Base-by-base conservation (phyloP, 92 coral and sea anemone genomes). In the Micromussa lordhowensis region DNA sequence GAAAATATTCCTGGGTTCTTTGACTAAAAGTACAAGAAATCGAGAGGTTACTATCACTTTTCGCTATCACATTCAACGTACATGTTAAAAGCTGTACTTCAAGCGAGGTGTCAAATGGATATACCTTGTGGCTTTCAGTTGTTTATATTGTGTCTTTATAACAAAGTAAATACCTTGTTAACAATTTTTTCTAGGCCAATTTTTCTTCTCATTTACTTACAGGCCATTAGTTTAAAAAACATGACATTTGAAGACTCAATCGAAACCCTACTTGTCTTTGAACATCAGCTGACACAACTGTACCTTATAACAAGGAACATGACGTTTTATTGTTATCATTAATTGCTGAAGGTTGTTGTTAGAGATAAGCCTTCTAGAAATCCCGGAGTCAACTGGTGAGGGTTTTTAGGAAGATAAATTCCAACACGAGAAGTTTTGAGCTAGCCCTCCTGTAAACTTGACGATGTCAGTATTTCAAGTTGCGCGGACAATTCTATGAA, bases 331-430 rank as follows among this genome's bases (percentile, higher is more conserved):
- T 26, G 36, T 7, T 19, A 76, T 6, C 49, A 11, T 80, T 44
- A 44, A 72, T 16, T 15, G n/a, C 14, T 36, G 71, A 49, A 51
- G 68, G 51, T 32, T 36, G 51, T 12, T 83, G 86, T 51, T 22
- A 73, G 81, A 55, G 81, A 73, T 58, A 74, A 84, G 70, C 68
- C 11, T 72, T 84, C 22, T 49, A 66, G 71, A 66, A 73, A 36
- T 73, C 2, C 22, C 29, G 18, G 2, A 24, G 28, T 7, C 24
- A 55, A 55, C 51, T 44, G 6, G 0, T 49, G 48, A 4, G 31
- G 71, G 9, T 11, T 79, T 53, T 83, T 70, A 30, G 53, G 35
- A 38, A 36, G 11, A 19, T 17, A 49, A 30, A 51, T 10, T 51
- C 44, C 7, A 61, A 58, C 32, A 19, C 24, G 38, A 34, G 21